Conservation (phyloP, 2,888 invertebrate species). For the Sarcophaga caerulescens region DNA sequence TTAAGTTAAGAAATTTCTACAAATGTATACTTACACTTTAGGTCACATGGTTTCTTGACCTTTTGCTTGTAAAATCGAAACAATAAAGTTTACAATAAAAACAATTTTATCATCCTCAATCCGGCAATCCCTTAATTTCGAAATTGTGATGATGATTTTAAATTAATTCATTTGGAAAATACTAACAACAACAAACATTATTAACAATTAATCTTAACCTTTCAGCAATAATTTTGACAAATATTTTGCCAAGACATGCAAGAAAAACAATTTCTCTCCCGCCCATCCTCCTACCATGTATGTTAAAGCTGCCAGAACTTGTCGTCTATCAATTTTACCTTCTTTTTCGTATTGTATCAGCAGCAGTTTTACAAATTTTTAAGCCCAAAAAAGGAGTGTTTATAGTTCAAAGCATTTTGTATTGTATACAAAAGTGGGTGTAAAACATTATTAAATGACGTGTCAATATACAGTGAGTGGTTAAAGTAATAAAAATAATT, state of each 20-base stretch:
- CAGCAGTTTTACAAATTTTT: background rate
- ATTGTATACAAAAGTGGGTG: slow-evolving; percentile 27
- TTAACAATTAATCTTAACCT: slow-evolving; percentile 46
- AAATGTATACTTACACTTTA: no score
- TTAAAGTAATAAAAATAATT: background rate
- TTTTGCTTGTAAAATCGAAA: no score
- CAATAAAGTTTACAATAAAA: no score
- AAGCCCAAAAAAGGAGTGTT: slow-evolving; percentile 5
- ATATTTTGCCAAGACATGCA: slow-evolving; percentile 27
- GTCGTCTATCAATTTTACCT: slow-evolving; percentile 19
- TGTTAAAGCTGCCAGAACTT: slow-evolving; percentile 5
- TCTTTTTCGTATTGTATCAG: background rate
- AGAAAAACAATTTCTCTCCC: background rate
- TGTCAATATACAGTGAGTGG: background rate
- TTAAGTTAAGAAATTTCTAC: no score
- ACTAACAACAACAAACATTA: slow-evolving; percentile 28
- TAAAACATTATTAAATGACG: slow-evolving; percentile 8
- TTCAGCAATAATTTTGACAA: slow-evolving; percentile 38
- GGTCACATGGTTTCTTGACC: no score
- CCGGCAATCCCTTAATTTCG: no score
- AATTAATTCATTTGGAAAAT: slow-evolving; percentile 46
- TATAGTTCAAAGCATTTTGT: slow-evolving; percentile 1
- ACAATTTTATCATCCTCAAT: no score
- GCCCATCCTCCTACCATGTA: background rate
- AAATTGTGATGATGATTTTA: background rate